Conservation (phyloP, 2,113 vertebrate genomes). For the Aptenodytes patagonicus region DNA sequence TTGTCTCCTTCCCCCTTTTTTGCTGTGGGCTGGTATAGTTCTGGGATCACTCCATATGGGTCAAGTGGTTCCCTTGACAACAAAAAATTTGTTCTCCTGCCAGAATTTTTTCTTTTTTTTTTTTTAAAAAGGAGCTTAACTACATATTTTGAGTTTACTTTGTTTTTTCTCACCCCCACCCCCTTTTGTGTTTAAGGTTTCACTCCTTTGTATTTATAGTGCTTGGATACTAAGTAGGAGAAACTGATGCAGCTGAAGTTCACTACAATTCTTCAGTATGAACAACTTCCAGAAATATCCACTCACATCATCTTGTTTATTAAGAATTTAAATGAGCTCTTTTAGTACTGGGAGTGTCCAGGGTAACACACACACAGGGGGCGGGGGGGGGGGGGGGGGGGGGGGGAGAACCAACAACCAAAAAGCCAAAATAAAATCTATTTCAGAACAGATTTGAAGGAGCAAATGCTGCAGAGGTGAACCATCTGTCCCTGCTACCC, state of each 20-base stretch:
- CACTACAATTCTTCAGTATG: background rate
- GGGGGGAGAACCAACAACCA: no score
- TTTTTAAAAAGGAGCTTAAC: background rate
- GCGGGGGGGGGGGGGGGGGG: no score
- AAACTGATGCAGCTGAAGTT: conserved; percentile 39
- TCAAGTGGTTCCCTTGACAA: background rate
- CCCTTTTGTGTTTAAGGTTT: background rate
- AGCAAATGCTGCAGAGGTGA: background rate
- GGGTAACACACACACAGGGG: background rate
- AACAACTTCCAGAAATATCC: conserved; percentile 36
- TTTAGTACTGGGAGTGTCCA: background rate
- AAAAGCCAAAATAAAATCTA: background rate
- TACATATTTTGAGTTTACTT: background rate
- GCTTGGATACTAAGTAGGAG: conserved; percentile 28
- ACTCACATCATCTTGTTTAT: conserved; percentile 11
- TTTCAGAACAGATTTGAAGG: background rate
- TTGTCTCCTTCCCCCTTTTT: background rate
- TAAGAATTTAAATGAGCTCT: conserved; percentile 29
- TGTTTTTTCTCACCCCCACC: background rate
- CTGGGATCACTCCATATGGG: background rate
- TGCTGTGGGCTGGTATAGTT: background rate
- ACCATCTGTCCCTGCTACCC: background rate
- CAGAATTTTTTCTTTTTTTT: background rate
- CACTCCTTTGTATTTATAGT: conserved; percentile 27
- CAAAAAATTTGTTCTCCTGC: background rate